Conservation (phyloP, 2,113 vertebrate genomes). For the Sclerurus mexicanus region DNA sequence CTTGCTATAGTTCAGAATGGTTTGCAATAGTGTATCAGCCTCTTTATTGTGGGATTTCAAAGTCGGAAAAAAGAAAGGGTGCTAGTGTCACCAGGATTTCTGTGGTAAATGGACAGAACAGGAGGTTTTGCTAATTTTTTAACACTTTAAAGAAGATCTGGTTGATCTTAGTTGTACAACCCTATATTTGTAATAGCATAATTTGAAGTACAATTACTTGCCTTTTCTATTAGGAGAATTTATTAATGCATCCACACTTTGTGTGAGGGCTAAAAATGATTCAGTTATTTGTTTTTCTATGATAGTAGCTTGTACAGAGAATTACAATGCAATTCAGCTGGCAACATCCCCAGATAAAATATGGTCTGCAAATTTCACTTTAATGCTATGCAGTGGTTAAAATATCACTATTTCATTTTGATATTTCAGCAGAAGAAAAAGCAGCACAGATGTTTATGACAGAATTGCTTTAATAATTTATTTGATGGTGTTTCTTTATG, state of each 20-base stretch:
- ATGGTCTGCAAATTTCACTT: neutral
- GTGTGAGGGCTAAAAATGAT: conserved; percentile 17
- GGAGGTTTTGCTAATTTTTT: neutral
- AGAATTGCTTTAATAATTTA: conserved; percentile 1
- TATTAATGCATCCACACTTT: conserved; percentile 29
- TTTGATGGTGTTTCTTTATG: neutral
- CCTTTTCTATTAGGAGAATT: conserved; percentile 47
- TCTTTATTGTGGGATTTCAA: conserved; percentile 13
- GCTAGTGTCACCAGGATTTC: neutral
- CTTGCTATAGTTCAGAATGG: conserved; percentile 36
- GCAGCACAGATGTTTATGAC: neutral
- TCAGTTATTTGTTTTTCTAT: neutral
- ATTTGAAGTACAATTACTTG: conserved; percentile 59
- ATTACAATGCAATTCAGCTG: neutral
- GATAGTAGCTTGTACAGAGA: neutral
- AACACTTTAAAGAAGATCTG: neutral
- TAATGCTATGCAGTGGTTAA: neutral
- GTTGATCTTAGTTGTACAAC: neutral
- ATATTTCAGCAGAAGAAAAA: neutral
- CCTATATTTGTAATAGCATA: neutral
- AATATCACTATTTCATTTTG: neutral
- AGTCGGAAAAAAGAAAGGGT: neutral
- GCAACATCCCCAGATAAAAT: neutral
- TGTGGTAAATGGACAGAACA: neutral
- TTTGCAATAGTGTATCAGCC: conserved; percentile 10